These are phyloP conservation scores for Mustela nigripes DNA, from an alignment of 2,113 vertebrate species.

Conservation along the genomic window DNA sequence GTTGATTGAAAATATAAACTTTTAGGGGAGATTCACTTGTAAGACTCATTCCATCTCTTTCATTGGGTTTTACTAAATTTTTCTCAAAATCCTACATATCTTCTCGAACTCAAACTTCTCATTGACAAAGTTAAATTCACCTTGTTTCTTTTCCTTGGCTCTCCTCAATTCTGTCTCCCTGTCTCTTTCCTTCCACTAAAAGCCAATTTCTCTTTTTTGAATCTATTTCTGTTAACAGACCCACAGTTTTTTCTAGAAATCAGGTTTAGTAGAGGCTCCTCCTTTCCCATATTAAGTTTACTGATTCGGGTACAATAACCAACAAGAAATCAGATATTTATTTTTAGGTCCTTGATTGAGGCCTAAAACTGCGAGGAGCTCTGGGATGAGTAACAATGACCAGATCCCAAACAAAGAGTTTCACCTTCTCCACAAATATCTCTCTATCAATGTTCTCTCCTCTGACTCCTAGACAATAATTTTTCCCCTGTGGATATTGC, in stretches of 20 bases:
- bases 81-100: background rate
- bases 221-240: background rate
- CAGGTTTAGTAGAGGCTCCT: background rate
- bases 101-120: background rate
- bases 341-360: background rate
- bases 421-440: background rate
- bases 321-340: slow-evolving; percentile 30
- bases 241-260: slow-evolving; percentile 7
- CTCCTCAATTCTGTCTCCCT: background rate
- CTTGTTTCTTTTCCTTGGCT: background rate
- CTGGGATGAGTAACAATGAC: background rate
- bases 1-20: background rate
- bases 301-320: background rate
- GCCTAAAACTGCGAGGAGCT: background rate
- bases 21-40: background rate
- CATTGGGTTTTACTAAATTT: slow-evolving; percentile 18
- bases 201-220: background rate
- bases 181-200: slow-evolving; percentile 9
- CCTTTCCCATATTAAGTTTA: background rate
- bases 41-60: background rate
- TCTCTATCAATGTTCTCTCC: background rate
- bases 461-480: background rate
- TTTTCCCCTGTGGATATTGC: background rate
- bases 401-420: background rate
- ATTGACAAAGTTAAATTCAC: background rate